A percentile compares a stretch with the other conserved stretches of the same genome.
Conservation (phyloP, 2,888 invertebrate genomes). For the Onthophagus sagittarius region DNA sequence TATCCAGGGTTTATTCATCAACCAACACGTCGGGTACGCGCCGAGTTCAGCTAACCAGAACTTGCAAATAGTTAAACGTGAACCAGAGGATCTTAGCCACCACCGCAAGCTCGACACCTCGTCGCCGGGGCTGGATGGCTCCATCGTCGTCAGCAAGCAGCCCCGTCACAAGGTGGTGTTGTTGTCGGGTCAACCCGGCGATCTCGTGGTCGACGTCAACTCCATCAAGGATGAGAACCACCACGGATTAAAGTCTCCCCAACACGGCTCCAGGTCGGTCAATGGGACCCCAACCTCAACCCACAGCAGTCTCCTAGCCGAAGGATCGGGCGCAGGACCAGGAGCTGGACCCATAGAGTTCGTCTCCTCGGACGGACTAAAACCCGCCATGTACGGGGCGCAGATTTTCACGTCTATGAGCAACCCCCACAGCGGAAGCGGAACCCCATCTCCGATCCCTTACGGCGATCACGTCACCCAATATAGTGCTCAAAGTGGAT, state of each 20-base stretch:
- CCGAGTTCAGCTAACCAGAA: conserved; percentile 51
- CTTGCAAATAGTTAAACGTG: conserved; percentile 71
- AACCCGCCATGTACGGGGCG: conserved; percentile 59
- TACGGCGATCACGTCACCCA: conserved; percentile 48
- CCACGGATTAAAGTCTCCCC: conserved; percentile 61
- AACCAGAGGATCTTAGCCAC: conserved; percentile 76
- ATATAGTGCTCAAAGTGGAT: conserved; percentile 43
- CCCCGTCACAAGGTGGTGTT: conserved; percentile 59
- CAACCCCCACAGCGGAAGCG: conserved; percentile 47
- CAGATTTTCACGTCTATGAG: conserved; percentile 66
- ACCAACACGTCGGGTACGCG: conserved; percentile 61
- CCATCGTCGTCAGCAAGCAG: conserved; percentile 55
- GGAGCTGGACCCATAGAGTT: conserved; percentile 50
- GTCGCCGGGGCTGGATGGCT: conserved; percentile 54
- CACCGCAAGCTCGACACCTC: conserved; percentile 62
- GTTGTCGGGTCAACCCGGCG: conserved; percentile 45
- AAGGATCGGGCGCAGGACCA: conserved; percentile 47
- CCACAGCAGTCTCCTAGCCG: conserved; percentile 60
- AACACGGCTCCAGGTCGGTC: conserved; percentile 64
- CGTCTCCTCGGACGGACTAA: conserved; percentile 51
- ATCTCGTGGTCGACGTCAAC: conserved; percentile 53
- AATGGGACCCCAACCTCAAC: conserved; percentile 66
- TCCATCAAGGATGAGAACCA: conserved; percentile 59
- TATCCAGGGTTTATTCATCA: conserved; percentile 54
- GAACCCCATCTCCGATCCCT: conserved; percentile 65